These are phyloP conservation scores for Himalopsyche japonica DNA, from an alignment of 2,888 invertebrate genomes.

Conservation along the genomic window DNA sequence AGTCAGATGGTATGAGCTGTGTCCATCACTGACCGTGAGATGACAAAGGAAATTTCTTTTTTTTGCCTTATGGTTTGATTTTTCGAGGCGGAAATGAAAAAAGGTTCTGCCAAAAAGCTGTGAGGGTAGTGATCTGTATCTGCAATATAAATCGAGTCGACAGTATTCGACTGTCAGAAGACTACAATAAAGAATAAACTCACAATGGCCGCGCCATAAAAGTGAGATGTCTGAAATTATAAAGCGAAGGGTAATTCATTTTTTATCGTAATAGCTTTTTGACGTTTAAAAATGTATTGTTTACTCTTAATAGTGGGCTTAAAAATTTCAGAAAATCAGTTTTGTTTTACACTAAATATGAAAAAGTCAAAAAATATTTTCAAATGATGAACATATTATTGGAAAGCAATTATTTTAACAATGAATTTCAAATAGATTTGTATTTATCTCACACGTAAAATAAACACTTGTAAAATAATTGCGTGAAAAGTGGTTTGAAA, in stretches of 20 bases:
- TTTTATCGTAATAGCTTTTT: not conserved
- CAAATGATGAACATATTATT: too few species aligned
- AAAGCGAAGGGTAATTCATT: not conserved
- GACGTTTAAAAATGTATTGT: not conserved
- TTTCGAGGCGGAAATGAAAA: not conserved
- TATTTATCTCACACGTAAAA: too few species aligned
- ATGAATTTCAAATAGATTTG: too few species aligned
- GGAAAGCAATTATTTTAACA: too few species aligned
- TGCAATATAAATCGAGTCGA: not conserved
- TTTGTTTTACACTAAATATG: too few species aligned
- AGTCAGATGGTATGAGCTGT: not conserved
- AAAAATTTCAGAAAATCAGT: not conserved
- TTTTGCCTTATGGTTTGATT: not conserved
- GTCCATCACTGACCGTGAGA: not conserved
- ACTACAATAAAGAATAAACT: not conserved
- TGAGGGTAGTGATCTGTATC: not conserved
- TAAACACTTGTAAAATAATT: too few species aligned
- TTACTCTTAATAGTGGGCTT: not conserved
- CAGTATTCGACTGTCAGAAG: not conserved
- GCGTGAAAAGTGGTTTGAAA: too few species aligned
- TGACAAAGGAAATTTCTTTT: not conserved
- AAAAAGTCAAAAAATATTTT: too few species aligned
- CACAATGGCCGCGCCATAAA: not conserved
- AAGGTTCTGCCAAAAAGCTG: not conserved
- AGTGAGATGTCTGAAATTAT: not conserved